phyloP scores from a whole-genome alignment of 2,113 vertebrate species.

The Panthera leo region DNA sequence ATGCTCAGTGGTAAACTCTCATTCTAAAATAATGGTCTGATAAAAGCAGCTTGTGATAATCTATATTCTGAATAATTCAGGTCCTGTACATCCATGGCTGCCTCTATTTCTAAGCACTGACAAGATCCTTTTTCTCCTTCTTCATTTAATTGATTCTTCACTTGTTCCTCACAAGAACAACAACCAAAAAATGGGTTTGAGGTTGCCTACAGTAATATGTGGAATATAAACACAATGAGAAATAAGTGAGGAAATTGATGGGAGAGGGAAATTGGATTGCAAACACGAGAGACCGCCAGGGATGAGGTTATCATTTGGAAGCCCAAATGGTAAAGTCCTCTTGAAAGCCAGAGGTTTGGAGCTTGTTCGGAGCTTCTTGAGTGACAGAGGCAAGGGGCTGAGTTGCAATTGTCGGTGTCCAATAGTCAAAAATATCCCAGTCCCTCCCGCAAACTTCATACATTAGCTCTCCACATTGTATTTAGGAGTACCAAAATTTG shows the following conservation, averaged over 20 bases:
- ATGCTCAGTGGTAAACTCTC: background rate
- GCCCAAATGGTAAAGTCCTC: background rate
- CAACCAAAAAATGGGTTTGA: background rate
- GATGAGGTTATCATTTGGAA: background rate
- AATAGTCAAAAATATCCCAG: background rate
- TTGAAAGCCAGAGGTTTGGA: constrained; percentile 22
- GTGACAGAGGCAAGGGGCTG: background rate
- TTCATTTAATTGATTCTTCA: background rate
- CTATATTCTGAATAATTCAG: background rate
- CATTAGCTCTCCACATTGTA: background rate
- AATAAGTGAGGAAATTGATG: background rate
- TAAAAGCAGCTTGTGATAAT: background rate
- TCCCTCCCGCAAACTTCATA: background rate
- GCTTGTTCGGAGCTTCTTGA: background rate
- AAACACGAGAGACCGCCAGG: background rate
- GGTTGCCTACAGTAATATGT: background rate
- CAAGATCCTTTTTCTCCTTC: background rate
- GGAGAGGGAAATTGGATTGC: background rate
- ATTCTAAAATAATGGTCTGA: background rate
- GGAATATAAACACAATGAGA: background rate
- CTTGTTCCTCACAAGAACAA: background rate
- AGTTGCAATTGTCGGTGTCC: background rate
- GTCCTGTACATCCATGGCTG: background rate
- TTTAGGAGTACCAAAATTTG: background rate
- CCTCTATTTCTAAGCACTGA: background rate